Evolutionary conservation across 2,113 vertebrate species (phyloP), one percentile per base, ranked within the genome.

Genomic region (Phylloscopus whistleri): DNA sequence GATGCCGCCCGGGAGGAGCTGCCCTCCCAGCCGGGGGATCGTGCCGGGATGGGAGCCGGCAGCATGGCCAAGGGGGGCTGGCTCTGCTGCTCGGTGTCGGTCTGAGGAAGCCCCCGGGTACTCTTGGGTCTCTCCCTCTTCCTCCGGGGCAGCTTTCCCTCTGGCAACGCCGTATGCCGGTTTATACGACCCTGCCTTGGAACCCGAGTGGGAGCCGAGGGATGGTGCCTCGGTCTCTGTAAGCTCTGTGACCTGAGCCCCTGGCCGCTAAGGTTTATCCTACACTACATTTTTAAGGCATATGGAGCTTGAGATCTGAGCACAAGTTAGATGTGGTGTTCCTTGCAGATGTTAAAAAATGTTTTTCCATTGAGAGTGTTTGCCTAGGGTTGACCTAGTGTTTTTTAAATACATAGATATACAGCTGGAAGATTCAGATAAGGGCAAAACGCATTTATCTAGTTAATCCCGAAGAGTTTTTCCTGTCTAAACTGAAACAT

Each of bases 131-230:
- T 67, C 12, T 46, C 6, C 5, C 4, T 6, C 24, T 35, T 23
- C 20, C 35, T 63, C 31, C 1, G 10, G 41, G 59, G 26, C 53
- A 41, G 68, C 41, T 31, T 26, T 46, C 13, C 46, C n/a, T 27
- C 56, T 11, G 33, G 22, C 17, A 31, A 1, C 2, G 30, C 44
- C 15, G 0, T 4, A 4, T 35, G 10, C 21, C 13, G 19, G 8
- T 26, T 51, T 18, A 2, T 8, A 2, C 1, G 4, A 72, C 2
- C 39, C 44, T 60, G 28, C 30, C 16, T 27, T 2, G n/a, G 62
- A 88, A 39, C 7, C 10, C 9, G 6, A 5, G 46, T 3, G 44
- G 53, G 39, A 83, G 70, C 26, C 9, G 11, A 7, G 39, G 0
- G 8, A 4, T 20, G 18, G 7, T 83, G 39, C 35, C 27, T 70